Conservation (phyloP, 2,113 vertebrate genomes). For the Rhabdomys dilectus region DNA sequence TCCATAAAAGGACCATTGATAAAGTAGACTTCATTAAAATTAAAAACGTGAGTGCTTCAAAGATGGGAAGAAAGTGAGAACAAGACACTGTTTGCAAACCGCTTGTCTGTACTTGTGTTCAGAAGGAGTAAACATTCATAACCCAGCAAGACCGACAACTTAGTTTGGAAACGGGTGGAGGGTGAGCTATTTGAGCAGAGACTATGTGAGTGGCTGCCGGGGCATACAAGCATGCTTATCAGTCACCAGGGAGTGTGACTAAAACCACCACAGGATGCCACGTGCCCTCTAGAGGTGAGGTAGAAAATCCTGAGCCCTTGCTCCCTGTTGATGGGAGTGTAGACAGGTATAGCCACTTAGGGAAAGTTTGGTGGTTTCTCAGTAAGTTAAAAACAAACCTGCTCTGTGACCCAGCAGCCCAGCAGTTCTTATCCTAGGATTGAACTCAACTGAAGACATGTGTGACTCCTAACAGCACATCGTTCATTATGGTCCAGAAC, state of each 20-base stretch:
- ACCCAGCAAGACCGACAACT: background rate
- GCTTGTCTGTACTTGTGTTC: background rate
- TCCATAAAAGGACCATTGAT: slow-evolving; percentile 7
- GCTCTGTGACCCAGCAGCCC: background rate
- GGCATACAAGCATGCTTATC: background rate
- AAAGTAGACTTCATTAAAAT: slow-evolving; percentile 39
- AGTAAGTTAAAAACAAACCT: slow-evolving; percentile 4
- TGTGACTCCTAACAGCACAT: background rate
- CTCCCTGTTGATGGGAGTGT: background rate
- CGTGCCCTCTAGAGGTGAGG: background rate
- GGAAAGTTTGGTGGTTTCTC: slow-evolving; percentile 35
- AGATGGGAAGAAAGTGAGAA: slow-evolving; percentile 14
- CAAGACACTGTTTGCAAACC: background rate
- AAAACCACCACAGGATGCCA: background rate
- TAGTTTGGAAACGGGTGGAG: background rate
- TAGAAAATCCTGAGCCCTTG: background rate
- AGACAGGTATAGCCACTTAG: background rate
- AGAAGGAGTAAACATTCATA: background rate
- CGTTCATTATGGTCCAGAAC: background rate
- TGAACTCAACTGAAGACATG: background rate
- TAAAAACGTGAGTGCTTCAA: slow-evolving; percentile 6
- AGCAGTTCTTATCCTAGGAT: background rate
- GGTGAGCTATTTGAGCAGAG: background rate
- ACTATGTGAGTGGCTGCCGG: background rate
- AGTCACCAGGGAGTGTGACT: background rate